Evolutionary conservation across 2,888 invertebrate species (phyloP).

Genomic region (Cylindroiulus punctatus): DNA sequence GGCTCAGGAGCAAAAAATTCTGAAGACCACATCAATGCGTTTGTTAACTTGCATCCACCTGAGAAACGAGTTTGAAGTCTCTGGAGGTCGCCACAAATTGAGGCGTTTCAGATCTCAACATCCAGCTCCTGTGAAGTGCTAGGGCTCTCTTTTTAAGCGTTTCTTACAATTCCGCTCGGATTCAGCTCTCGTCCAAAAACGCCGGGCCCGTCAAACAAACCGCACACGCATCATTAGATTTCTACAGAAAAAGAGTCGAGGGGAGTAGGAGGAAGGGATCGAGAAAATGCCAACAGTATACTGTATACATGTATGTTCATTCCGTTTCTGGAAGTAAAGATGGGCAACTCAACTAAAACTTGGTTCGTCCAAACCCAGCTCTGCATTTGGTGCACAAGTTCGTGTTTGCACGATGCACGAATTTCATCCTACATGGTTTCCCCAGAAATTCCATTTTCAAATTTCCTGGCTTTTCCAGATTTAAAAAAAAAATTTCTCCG

Average conservation of each 20-base stretch:
- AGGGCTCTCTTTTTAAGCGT: neutral
- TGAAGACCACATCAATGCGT: neutral
- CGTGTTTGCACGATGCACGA: no score
- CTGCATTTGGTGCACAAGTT: neutral
- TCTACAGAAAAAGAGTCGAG: neutral
- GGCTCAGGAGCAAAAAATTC: neutral
- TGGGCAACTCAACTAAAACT: neutral
- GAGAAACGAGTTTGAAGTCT: constrained; percentile 42
- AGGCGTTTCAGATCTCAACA: neutral
- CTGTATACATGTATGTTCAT: neutral
- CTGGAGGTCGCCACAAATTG: constrained; percentile 8
- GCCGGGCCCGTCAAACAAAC: neutral
- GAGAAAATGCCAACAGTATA: neutral
- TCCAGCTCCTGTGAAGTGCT: neutral
- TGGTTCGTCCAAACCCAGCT: neutral
- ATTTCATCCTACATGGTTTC: no score
- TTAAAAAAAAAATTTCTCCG: no score
- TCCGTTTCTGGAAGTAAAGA: neutral
- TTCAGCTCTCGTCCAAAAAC: neutral
- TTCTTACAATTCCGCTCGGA: neutral
- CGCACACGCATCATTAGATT: constrained; percentile 14
- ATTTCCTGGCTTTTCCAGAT: no score
- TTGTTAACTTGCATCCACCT: constrained; percentile 34
- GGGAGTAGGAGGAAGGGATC: neutral
- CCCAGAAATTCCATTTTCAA: no score